Evolutionary conservation across 2,888 invertebrate species (phyloP).

Genomic region (Stratiomys singularior): DNA sequence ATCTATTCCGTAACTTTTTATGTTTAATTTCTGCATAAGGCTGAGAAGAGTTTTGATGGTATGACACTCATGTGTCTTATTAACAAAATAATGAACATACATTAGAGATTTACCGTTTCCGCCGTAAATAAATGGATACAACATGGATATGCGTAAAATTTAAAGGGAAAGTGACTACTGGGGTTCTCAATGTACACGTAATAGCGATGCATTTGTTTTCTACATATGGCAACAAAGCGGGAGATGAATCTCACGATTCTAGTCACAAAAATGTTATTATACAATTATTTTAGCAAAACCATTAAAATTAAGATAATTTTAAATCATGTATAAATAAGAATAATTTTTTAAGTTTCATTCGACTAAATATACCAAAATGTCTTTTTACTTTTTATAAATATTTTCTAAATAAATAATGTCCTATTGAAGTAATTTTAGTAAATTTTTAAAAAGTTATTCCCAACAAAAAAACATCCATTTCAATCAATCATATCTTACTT

Average conservation of each 20-base stretch:
- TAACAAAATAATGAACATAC: neutral
- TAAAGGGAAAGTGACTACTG: neutral
- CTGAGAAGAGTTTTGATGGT: neutral
- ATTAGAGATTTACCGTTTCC: conserved; percentile 9
- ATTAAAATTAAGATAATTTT: conserved; percentile 10
- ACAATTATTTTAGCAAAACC: neutral
- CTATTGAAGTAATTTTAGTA: neutral
- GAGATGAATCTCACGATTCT: conserved; percentile 36
- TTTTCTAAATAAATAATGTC: neutral
- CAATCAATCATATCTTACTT: conserved; percentile 21
- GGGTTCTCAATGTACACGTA: no score
- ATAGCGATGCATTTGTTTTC: neutral
- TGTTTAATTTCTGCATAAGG: conserved; percentile 27
- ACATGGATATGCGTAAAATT: neutral
- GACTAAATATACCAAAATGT: neutral
- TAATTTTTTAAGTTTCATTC: neutral
- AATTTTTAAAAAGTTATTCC: neutral
- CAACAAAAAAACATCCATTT: no score
- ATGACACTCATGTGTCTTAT: neutral
- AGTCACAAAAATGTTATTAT: conserved; percentile 10
- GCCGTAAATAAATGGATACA: neutral
- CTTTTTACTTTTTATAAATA: neutral
- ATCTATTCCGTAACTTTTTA: neutral
- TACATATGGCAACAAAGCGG: neutral
- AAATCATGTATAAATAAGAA: neutral